Percentiles rank a stretch among this genome's conserved stretches.
These are phyloP conservation scores for Papilio protenor DNA, from an alignment of 2,888 invertebrate species.

Conservation along the genomic window DNA sequence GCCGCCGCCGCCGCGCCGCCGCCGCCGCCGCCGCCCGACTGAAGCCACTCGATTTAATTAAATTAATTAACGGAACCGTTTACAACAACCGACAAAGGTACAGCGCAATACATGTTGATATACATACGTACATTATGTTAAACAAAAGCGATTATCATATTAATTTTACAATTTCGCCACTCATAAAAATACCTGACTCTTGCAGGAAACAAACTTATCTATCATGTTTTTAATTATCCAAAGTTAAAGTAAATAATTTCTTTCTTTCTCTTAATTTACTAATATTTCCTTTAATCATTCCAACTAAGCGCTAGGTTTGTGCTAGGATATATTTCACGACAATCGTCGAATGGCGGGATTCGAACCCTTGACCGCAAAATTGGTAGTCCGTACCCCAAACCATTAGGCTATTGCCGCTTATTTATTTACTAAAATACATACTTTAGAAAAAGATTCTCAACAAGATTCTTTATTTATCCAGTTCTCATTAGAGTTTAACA, in stretches of 20 bases:
- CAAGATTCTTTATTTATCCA: background rate
- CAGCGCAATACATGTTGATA: slow-evolving; percentile 21
- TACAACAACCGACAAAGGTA: slow-evolving; percentile 57
- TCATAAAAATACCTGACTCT: background rate
- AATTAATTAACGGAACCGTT: slow-evolving; percentile 67
- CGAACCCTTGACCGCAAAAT: too few relatives aligned
- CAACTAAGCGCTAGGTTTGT: too few relatives aligned
- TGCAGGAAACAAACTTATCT: background rate
- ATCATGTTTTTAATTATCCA: too few relatives aligned
- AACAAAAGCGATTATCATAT: slow-evolving; percentile 40
- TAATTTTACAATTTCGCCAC: background rate
- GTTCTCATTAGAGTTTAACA: background rate
- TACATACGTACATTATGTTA: background rate
- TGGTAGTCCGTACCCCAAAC: too few relatives aligned
- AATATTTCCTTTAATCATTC: too few relatives aligned
- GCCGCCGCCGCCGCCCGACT: slow-evolving; percentile 44
- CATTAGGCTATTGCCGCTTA: too few relatives aligned
- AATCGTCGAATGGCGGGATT: too few relatives aligned
- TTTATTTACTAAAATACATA: too few relatives aligned
- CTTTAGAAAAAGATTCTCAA: too few relatives aligned
- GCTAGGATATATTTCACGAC: too few relatives aligned
- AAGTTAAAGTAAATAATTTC: too few relatives aligned
- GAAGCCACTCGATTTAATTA: slow-evolving; percentile 66
- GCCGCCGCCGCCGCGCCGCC: slow-evolving; percentile 43
- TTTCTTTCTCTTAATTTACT: too few relatives aligned